Evolutionary conservation across 2,113 vertebrate species (phyloP).

Genomic region (Mustela lutreola): DNA sequence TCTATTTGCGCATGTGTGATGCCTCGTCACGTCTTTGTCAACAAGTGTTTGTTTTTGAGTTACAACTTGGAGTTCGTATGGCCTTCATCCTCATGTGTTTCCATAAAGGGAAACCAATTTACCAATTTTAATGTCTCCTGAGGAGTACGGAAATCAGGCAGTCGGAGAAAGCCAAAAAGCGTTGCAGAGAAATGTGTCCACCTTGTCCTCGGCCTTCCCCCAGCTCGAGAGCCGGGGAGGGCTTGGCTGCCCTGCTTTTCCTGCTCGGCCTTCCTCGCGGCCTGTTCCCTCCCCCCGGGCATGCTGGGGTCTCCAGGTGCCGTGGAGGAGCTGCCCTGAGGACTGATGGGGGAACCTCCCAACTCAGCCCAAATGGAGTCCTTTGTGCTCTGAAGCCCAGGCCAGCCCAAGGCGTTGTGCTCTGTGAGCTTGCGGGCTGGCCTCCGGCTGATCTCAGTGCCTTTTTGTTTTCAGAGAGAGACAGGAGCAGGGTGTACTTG

Average conservation of each 20-base stretch:
- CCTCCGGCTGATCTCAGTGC: slow-evolving; percentile 86
- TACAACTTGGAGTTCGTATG: not conserved
- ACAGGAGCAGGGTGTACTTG: not conserved
- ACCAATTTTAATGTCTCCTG: slow-evolving; percentile 25
- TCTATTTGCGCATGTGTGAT: not conserved
- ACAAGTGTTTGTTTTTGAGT: not conserved
- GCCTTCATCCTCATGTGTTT: not conserved
- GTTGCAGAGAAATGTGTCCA: not conserved
- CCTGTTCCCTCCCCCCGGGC: not conserved
- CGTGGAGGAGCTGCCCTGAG: not conserved
- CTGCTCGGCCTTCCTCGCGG: not conserved
- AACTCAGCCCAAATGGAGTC: not conserved
- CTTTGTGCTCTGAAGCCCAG: not conserved
- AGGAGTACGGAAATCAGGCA: not conserved
- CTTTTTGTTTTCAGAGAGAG: slow-evolving; percentile 80
- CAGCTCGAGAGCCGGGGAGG: not conserved
- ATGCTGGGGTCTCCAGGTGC: not conserved
- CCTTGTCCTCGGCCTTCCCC: not conserved
- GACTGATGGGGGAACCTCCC: not conserved
- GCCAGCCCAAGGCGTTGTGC: rapidly evolving
- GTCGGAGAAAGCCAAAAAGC: not conserved
- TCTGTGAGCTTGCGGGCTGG: not conserved
- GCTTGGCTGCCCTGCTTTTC: not conserved
- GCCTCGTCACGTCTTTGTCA: not conserved
- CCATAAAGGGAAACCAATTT: slow-evolving; percentile 51